These are phyloP conservation scores for Oncorhynchus nerka DNA, from an alignment of 2,113 vertebrate species.

Conservation along the genomic window DNA sequence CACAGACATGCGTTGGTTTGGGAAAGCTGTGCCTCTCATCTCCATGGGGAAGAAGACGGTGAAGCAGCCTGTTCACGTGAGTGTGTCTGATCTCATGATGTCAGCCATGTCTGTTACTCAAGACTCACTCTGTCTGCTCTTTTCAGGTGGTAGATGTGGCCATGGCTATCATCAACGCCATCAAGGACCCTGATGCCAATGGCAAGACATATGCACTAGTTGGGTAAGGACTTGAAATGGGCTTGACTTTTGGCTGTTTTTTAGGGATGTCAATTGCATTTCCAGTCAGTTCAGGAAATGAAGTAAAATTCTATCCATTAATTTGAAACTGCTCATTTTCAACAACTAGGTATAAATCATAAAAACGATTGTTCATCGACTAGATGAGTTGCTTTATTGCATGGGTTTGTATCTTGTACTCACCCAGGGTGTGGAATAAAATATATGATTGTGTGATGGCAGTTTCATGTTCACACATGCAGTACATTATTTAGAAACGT, in stretches of 20 bases:
- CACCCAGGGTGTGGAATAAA: no score
- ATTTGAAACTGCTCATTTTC: background rate
- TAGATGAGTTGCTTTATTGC: no score
- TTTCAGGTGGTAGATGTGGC: constrained; percentile 89
- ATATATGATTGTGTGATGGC: no score
- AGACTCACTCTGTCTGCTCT: background rate
- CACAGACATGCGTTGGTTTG: constrained; percentile 87
- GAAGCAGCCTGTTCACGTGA: constrained; percentile 93
- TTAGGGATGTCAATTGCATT: background rate
- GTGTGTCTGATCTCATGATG: constrained; percentile 46
- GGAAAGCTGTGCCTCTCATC: constrained; percentile 81
- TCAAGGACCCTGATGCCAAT: constrained; percentile 82
- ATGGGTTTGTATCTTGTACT: no score
- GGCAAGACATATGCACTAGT: constrained; percentile 87
- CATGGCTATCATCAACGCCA: constrained; percentile 84
- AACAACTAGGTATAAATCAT: no score
- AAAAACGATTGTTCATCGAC: no score
- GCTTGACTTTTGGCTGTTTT: background rate
- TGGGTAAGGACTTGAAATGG: constrained; percentile 77
- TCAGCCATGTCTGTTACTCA: no score
- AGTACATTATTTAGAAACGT: no score
- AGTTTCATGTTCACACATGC: no score
- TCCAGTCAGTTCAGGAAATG: background rate
- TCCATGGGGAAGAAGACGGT: constrained; percentile 83
- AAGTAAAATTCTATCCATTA: background rate